Base-by-base conservation (phyloP, 2,888 invertebrate species). In the Cheilosia variabilis region DNA sequence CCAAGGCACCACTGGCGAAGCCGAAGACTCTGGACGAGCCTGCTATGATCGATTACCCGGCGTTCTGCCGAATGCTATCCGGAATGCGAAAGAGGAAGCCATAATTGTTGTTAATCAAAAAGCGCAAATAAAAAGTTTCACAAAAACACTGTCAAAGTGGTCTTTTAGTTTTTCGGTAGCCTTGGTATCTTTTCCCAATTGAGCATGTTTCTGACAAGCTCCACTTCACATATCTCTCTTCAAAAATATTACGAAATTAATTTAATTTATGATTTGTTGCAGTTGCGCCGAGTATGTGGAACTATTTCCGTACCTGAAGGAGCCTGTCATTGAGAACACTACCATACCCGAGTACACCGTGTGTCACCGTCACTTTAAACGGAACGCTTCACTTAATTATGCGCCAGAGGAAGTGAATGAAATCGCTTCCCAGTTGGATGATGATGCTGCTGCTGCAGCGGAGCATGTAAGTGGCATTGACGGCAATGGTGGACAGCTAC, bases 31-130 rank as follows among this genome's bases (percentile, higher is more conserved):
- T 92, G 57, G 91, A 92, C 79, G 91, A 92, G 58, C 90, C 92
- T 9, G 93, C 94, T 2, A 94, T 95, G 93, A 95, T 95, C 82
- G 95, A 95, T 89, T 95, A 95, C 89, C 92, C 93, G 17, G 94
- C 94, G 43, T 95, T 95, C 89, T 95, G 95, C 90, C 93, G 93
- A 87, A 93, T 93, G 88, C 92, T 95, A 2, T 93, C 94, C 63
- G 95, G 95, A 7, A 91, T 95, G 83, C 92, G 93, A 55, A 95
- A 95, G 89, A 89, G 90, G 43, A 91, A 91, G 73, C 78, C 76
- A 53, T 71, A 72, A 80, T 71, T 45, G 31, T 73, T 53, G 47
- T 47, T 52, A 52, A 68, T 9, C 17, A 19, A 45, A 27, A 53
- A 45, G 4, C 34, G 41, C 34, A n/a, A 31, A 71, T 57, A 53